phyloP scores from a whole-genome alignment of 2,113 vertebrate species.

The Rynchops niger region DNA sequence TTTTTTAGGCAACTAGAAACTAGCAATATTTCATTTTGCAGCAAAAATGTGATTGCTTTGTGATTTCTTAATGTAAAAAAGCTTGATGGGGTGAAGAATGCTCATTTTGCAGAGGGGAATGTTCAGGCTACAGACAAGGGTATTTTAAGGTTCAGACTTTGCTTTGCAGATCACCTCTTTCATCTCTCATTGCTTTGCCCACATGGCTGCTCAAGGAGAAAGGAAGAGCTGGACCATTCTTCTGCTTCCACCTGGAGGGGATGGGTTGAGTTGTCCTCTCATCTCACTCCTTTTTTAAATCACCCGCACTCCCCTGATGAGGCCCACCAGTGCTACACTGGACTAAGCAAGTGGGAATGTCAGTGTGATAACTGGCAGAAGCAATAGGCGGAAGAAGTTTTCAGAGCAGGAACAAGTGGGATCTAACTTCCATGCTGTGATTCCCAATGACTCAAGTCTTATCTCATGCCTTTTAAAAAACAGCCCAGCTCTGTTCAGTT shows the following conservation, averaged over 20 bases:
- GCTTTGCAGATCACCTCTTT: neutral
- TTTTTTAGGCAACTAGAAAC: neutral
- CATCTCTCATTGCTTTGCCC: neutral
- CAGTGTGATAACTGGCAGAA: neutral
- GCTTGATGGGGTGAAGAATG: neutral
- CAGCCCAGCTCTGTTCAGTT: neutral
- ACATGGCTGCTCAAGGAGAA: neutral
- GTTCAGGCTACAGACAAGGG: neutral
- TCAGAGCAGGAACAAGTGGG: neutral
- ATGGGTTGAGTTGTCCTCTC: neutral
- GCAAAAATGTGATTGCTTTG: neutral
- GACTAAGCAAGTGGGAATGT: neutral
- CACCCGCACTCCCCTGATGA: neutral
- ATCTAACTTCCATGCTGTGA: rapidly evolving
- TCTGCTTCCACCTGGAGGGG: neutral
- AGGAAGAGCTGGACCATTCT: neutral
- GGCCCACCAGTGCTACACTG: neutral
- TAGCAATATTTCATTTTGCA: rapidly evolving
- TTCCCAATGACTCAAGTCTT: neutral
- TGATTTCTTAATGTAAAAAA: neutral
- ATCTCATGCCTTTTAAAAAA: neutral
- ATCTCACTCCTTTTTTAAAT: neutral
- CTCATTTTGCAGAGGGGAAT: neutral
- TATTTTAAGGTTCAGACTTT: neutral
- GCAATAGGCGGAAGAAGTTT: neutral